Evolutionary conservation across 2,113 vertebrate species (phyloP).

Genomic region (Prietella phreatophila): DNA sequence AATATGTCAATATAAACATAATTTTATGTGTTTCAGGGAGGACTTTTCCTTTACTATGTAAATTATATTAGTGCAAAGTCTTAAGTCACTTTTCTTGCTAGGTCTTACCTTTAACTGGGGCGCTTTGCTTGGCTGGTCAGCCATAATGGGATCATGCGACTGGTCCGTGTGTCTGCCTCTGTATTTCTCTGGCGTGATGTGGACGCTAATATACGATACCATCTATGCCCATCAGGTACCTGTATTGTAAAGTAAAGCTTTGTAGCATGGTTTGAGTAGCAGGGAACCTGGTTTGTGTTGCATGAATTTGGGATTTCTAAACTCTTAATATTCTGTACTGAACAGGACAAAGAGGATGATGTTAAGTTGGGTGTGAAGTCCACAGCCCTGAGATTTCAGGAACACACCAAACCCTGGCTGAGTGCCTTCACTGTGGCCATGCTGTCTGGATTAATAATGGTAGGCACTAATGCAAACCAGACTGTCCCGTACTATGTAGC

Average conservation of each 20-base stretch:
- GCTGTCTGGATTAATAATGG: conserved; percentile 77
- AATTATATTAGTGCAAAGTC: not conserved
- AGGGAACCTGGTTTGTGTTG: not conserved
- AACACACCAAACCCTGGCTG: conserved; percentile 88
- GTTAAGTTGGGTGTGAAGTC: conserved; percentile 86
- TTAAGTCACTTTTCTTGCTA: conserved; percentile 54
- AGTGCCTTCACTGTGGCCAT: conserved; percentile 81
- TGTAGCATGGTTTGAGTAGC: not conserved
- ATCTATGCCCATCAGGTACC: conserved; percentile 96
- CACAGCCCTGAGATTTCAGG: conserved; percentile 82
- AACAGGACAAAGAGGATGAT: conserved; percentile 90
- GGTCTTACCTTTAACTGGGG: conserved; percentile 96
- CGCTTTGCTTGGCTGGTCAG: conserved; percentile 90
- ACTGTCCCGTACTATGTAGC: conserved; percentile 81
- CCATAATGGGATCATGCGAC: conserved; percentile 84
- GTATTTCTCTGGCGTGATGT: conserved; percentile 91
- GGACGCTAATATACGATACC: conserved; percentile 93
- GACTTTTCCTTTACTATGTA: not conserved
- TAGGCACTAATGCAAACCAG: conserved; percentile 80
- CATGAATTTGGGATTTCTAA: not conserved
- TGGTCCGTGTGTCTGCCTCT: conserved; percentile 90
- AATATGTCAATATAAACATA: not conserved
- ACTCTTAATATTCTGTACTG: conserved; percentile 7
- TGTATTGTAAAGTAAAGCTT: not conserved
- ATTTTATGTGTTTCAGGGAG: not conserved